phyloP scores from a whole-genome alignment of 2,113 vertebrate species.

The Sciurus niger region DNA sequence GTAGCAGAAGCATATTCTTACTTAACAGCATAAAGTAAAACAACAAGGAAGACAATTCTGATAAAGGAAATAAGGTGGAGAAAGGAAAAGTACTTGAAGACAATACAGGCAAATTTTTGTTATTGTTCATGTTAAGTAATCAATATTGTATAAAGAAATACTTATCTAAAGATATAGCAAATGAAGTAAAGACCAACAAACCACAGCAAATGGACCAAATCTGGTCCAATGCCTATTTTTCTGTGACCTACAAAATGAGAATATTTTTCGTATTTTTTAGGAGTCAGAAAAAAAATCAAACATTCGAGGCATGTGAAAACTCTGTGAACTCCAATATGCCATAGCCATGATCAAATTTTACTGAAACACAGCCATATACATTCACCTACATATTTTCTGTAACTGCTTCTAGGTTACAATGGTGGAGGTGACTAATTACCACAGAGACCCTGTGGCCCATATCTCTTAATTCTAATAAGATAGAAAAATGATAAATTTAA shows the following conservation, averaged over 20 bases:
- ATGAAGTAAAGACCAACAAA: background rate
- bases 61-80: background rate
- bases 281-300: background rate
- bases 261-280: background rate
- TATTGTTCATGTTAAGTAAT: background rate
- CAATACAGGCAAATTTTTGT: background rate
- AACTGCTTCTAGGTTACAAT: background rate
- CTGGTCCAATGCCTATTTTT: background rate
- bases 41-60: background rate
- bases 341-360: background rate
- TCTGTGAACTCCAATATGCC: background rate
- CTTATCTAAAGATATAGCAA: background rate
- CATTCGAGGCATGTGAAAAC: background rate
- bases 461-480: conserved; percentile 25
- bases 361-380: background rate
- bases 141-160: background rate
- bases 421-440: background rate
- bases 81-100: background rate
- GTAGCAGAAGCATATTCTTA: background rate
- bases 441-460: background rate
- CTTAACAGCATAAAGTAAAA: background rate
- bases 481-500: conserved; percentile 37
- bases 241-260: background rate
- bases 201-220: background rate
- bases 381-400: background rate